Conservation (phyloP, 2,797 vertebrate species). For the Myotis vivesi region DNA sequence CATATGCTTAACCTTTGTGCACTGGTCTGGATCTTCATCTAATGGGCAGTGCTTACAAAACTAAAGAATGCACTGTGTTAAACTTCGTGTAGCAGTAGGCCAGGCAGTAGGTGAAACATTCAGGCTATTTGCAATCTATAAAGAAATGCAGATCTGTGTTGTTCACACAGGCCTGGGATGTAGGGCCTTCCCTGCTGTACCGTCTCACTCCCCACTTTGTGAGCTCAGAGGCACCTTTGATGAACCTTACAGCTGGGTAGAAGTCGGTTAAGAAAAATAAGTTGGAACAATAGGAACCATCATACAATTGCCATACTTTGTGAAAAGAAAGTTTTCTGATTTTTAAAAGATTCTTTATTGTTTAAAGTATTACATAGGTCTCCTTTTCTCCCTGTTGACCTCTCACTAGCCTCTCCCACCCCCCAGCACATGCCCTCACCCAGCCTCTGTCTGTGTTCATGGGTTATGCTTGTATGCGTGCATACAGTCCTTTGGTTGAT, state of each 20-base stretch:
- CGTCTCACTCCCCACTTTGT: fast-evolving
- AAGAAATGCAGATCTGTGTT: background rate
- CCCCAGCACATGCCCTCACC: too few relatives aligned
- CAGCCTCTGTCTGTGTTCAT: too few relatives aligned
- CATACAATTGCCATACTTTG: background rate
- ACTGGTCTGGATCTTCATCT: background rate
- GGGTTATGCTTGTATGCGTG: too few relatives aligned
- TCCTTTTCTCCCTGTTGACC: too few relatives aligned
- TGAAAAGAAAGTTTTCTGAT: background rate
- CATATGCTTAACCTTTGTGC: background rate
- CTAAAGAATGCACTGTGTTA: background rate
- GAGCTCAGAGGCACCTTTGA: fast-evolving
- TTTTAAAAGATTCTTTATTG: too few relatives aligned
- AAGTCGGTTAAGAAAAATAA: background rate
- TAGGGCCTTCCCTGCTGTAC: fast-evolving
- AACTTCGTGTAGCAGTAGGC: background rate
- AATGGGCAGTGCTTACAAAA: background rate
- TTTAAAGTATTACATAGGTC: too few relatives aligned
- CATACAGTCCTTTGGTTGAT: too few relatives aligned
- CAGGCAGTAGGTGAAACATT: background rate
- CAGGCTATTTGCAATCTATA: background rate
- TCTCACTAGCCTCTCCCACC: too few relatives aligned
- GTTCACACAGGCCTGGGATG: background rate
- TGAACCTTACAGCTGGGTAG: background rate
- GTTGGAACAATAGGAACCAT: background rate